Evolutionary conservation across 2,797 vertebrate genomes (phyloP).

Genomic region (Rhinoraja longicauda): DNA sequence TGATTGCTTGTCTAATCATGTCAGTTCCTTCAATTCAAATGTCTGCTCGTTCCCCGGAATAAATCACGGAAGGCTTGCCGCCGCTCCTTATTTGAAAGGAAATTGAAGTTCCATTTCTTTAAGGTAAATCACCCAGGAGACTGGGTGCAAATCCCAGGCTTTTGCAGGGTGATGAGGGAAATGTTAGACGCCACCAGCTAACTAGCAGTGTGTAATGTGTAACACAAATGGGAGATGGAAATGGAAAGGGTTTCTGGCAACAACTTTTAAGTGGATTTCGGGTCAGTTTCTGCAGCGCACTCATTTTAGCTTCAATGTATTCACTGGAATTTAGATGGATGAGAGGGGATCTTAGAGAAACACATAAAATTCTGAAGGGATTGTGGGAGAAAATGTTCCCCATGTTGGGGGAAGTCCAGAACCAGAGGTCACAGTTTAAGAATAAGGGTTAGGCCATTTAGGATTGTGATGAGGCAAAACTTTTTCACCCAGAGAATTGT

Average conservation of each 20-base stretch:
- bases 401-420: too few relatives aligned
- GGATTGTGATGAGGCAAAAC: too few relatives aligned
- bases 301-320: not conserved
- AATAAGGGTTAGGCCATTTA: too few relatives aligned
- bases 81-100: not conserved
- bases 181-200: not conserved
- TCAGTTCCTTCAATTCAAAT: not conserved
- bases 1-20: slow-evolving; percentile 28
- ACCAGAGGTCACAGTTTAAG: too few relatives aligned
- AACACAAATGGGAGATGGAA: slow-evolving; percentile 7
- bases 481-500: too few relatives aligned
- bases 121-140: not conserved
- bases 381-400: too few relatives aligned
- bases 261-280: not conserved
- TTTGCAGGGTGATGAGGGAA: not conserved
- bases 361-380: too few relatives aligned
- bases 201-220: not conserved
- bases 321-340: too few relatives aligned
- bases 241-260: not conserved
- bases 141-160: not conserved
- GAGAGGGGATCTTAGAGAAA: too few relatives aligned
- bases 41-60: not conserved
- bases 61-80: not conserved
- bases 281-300: too few relatives aligned
- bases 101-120: slow-evolving; percentile 21